Base-by-base conservation (phyloP, 2,113 vertebrate species). In the Mola mola region DNA sequence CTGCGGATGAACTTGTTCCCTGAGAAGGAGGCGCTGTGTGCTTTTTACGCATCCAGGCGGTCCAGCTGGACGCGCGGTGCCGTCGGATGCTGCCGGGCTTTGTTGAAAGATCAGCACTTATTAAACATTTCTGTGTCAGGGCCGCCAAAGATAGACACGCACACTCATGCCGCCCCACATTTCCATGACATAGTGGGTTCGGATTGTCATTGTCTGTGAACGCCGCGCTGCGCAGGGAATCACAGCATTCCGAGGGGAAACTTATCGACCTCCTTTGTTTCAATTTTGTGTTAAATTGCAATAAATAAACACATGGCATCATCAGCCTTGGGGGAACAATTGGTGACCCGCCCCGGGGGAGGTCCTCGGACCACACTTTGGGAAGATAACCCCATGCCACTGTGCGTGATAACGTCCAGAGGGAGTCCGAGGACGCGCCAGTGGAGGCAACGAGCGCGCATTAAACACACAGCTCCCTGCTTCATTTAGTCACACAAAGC, bases 11-110 rank as follows among this genome's bases (percentile, higher is more conserved):
- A 47, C 51, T 2, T 34, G 20, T 63, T 19, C 22, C 22, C 16
- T 17, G 21, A 22, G 29, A 15, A 1, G 31, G 42, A 42, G 40
- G 42, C 66, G 12, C 15, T 3, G 15, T 26, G 61, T 49, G 46
- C 12, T 40, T 48, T 84, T 87, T 83, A 78, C 67, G 69, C 69
- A 57, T 51, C 38, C 64, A 78, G 58, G 63, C 67, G 75, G 20
- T 57, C 44, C 52, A 62, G 46, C 42, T 59, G 78, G 31, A 44
- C 22, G 66, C 58, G 7, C 20, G 16, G 16, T n/a, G n/a, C n/a
- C n/a, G n/a, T n/a, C 33, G 40, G 48, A 59, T 56, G 56, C 6
- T 68, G 13, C 38, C 21, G 24, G 28, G n/a, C 22, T n/a, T 13
- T 67, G 58, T 52, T 44, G 13, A 40, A 11, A 12, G 34, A 59